Evolutionary conservation across 2,113 vertebrate species (phyloP).

Genomic region (Mellivora capensis): DNA sequence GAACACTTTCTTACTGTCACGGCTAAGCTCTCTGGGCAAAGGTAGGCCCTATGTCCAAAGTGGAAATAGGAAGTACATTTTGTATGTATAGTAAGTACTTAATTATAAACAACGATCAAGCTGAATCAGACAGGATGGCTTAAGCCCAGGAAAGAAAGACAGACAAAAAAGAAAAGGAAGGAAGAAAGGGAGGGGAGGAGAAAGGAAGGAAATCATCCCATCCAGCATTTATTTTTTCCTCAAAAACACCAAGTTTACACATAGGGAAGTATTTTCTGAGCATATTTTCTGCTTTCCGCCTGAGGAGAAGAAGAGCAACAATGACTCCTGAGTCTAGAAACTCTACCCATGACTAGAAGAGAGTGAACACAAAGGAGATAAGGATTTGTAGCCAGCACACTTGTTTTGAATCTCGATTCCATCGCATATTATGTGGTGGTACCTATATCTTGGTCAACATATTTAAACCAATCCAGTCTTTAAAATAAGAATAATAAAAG

Average conservation of each 20-base stretch:
- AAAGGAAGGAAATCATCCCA: background rate
- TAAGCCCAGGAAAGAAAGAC: background rate
- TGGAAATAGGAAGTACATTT: background rate
- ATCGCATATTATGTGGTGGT: too few relatives aligned
- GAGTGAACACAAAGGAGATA: background rate
- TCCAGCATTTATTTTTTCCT: background rate
- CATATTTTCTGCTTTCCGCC: background rate
- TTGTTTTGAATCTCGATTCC: background rate
- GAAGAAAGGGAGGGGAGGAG: rapidly evolving
- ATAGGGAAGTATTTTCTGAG: background rate
- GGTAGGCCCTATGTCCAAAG: background rate
- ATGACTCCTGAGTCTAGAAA: background rate
- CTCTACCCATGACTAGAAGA: background rate
- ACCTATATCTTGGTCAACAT: background rate
- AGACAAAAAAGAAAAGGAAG: background rate
- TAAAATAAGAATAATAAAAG: background rate
- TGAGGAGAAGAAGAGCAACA: background rate
- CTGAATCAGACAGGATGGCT: background rate
- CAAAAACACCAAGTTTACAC: background rate
- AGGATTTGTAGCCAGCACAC: background rate
- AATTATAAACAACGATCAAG: background rate
- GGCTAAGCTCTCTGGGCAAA: background rate
- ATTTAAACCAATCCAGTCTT: background rate
- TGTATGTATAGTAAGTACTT: background rate
- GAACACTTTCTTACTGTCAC: background rate